Base-by-base conservation (phyloP, 2,888 invertebrate genomes). In the Taphrorychus bicolor region DNA sequence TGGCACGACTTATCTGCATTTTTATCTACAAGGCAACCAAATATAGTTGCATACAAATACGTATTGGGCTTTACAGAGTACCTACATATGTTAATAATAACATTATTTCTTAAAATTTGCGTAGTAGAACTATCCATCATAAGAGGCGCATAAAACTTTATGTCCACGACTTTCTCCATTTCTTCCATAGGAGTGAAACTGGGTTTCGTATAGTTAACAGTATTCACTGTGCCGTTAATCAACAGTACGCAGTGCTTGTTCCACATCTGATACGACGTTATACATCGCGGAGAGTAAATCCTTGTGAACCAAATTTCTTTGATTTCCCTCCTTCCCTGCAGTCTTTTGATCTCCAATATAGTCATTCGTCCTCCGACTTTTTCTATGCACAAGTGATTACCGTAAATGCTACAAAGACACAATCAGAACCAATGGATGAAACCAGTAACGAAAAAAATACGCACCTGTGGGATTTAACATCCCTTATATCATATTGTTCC, bases 11-110 rank as follows among this genome's bases (percentile, higher is more conserved):
- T 60, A 60, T 67, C 67, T 2, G 70, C 75, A 52, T 76, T 77
- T 76, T 74, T 76, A 71, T 78, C 79, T 78, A 49, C 60, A 78
- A 77, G 54, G 66, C 41, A 59, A 57, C 16, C 57, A 45, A 5
- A 9, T 41, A 18, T n/a, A 51, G n/a, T 11, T 18, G 5, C 7
- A 52, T 14, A 2, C n/a, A 4, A 23, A 24, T 9, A 5, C n/a
- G 2, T n/a, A 24, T n/a, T 19, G 7, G 7, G 5, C 9, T 19
- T 52, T 23, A 9, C 24, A 16, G 11, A n/a, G 1, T n/a, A 14
- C 80, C 79, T 76, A 82, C 82, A 78, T 70, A 79, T 74, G 72
- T 78, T 76, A 57, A 81, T 77, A 23, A 81, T 79, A 48, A 81
- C 77, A 70, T 81, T 78, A 69, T 80, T 76, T 58, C 78, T 74